Evolutionary conservation across 2,797 vertebrate genomes (phyloP).

Genomic region (Schizopygopsis malacanthus): DNA sequence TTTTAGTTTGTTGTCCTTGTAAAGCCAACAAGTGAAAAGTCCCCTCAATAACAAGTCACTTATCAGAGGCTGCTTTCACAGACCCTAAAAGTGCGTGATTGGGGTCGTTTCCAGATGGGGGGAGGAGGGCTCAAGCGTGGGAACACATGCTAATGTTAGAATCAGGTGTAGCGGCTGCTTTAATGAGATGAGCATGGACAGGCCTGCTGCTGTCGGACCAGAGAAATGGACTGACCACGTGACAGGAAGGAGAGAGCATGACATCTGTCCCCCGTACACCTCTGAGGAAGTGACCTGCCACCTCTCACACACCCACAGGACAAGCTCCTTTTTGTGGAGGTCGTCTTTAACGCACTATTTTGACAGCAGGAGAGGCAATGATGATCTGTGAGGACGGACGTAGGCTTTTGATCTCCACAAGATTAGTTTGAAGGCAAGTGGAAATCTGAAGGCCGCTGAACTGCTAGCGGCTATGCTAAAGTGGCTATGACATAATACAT

Average conservation of each 20-base stretch:
- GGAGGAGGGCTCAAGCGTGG: constrained; percentile 59
- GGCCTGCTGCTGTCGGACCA: constrained; percentile 53
- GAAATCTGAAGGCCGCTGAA: neutral
- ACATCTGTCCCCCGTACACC: constrained; percentile 69
- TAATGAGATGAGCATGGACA: constrained; percentile 61
- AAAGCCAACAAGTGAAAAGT: constrained; percentile 32
- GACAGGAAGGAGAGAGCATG: constrained; percentile 64
- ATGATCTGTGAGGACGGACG: constrained; percentile 56
- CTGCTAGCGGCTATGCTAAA: neutral
- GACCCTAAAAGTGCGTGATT: constrained; percentile 61
- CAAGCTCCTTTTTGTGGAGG: constrained; percentile 62
- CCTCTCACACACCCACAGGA: constrained; percentile 62
- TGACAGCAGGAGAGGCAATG: constrained; percentile 54
- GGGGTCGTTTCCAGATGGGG: constrained; percentile 55
- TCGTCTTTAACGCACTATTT: constrained; percentile 62
- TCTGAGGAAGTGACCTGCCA: constrained; percentile 74
- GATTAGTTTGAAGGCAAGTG: constrained; percentile 16
- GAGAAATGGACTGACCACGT: constrained; percentile 68
- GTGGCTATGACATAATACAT: neutral
- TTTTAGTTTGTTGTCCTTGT: constrained; percentile 18
- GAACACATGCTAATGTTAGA: constrained; percentile 63
- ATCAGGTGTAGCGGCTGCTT: constrained; percentile 60
- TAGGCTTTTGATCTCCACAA: constrained; percentile 52
- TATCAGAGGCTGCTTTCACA: constrained; percentile 60
- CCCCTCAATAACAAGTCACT: constrained; percentile 47